Percentiles rank a stretch among this genome's conserved stretches.
Evolutionary conservation across 2,888 invertebrate genomes (phyloP).

Genomic region (Dysmachus trigonus): DNA sequence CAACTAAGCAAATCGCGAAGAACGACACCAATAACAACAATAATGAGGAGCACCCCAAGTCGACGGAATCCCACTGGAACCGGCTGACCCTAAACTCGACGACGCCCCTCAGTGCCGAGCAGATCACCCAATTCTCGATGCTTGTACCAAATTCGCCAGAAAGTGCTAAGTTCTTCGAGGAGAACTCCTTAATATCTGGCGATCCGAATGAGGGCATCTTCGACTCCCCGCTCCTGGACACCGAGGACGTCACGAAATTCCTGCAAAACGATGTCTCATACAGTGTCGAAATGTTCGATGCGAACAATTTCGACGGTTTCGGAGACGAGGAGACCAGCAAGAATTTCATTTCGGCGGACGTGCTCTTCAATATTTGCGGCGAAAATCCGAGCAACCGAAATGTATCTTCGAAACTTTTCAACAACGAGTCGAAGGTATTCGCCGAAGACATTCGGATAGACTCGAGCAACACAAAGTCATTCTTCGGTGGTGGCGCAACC

Average conservation of each 20-base stretch:
- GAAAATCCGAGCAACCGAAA: neutral
- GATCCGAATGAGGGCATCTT: slow-evolving; percentile 42
- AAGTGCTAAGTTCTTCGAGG: slow-evolving; percentile 69
- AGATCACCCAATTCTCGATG: slow-evolving; percentile 45
- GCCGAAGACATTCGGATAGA: slow-evolving; percentile 40
- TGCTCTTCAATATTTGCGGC: slow-evolving; percentile 28
- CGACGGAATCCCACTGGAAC: slow-evolving; percentile 1
- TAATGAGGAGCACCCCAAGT: neutral
- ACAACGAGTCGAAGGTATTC: slow-evolving; percentile 42
- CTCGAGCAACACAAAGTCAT: slow-evolving; percentile 7
- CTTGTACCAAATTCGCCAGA: slow-evolving; percentile 81
- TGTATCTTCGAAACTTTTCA: slow-evolving; percentile 24
- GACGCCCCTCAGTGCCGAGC: slow-evolving; percentile 46
- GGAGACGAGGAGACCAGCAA: slow-evolving; percentile 28
- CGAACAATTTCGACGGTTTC: slow-evolving; percentile 33
- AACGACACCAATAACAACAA: slow-evolving; percentile 9
- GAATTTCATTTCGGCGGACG: slow-evolving; percentile 14
- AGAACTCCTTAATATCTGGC: slow-evolving; percentile 66
- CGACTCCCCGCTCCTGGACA: slow-evolving; percentile 11
- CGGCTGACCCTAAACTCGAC: slow-evolving; percentile 44
- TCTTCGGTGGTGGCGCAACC: neutral
- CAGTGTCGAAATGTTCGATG: slow-evolving; percentile 31
- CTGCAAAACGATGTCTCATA: slow-evolving; percentile 28
- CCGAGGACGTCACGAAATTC: slow-evolving; percentile 35
- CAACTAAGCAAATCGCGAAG: neutral